Percentiles rank a stretch among this genome's conserved stretches.
These are phyloP conservation scores for Anoplolepis gracilipes DNA, from an alignment of 1,140 invertebrate species.

Conservation along the genomic window DNA sequence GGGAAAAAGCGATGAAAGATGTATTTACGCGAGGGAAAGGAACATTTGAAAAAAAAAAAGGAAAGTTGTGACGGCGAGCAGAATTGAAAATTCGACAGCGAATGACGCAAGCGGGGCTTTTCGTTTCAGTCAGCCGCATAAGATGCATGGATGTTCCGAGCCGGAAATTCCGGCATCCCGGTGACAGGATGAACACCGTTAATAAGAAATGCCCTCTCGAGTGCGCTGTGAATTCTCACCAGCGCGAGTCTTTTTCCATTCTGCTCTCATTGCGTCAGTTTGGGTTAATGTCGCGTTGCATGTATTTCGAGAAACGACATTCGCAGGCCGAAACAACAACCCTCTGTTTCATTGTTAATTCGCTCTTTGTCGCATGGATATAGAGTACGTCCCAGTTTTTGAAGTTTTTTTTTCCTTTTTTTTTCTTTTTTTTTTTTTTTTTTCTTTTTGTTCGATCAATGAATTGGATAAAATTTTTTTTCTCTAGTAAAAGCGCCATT, in stretches of 20 bases:
- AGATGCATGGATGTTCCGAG: constrained; percentile 23
- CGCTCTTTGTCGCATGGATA: neutral
- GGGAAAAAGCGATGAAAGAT: neutral
- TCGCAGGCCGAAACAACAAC: neutral
- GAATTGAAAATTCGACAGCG: constrained; percentile 46
- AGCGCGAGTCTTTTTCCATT: constrained; percentile 9
- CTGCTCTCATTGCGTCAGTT: neutral
- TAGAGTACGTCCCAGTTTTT: constrained; percentile 3
- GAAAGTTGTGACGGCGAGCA: neutral
- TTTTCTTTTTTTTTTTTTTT: too few species aligned
- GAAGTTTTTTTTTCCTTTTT: too few species aligned
- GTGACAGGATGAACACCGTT: constrained; percentile 54
- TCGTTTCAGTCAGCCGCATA: neutral
- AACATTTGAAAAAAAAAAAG: neutral
- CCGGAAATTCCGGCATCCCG: constrained; percentile 49
- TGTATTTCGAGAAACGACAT: constrained; percentile 42
- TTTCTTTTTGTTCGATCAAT: constrained; percentile 17
- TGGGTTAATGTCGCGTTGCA: constrained; percentile 19
- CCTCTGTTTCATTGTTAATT: neutral
- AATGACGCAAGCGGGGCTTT: constrained; percentile 47
- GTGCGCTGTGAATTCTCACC: neutral
- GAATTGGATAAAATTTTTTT: neutral
- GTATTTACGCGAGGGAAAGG: neutral
- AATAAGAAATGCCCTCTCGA: constrained; percentile 55
- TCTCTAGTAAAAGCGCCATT: too few species aligned